Evolutionary conservation across 1,140 invertebrate species (phyloP), one percentile per base, ranked within the genome.

Genomic region (Agrypnia vestita): DNA sequence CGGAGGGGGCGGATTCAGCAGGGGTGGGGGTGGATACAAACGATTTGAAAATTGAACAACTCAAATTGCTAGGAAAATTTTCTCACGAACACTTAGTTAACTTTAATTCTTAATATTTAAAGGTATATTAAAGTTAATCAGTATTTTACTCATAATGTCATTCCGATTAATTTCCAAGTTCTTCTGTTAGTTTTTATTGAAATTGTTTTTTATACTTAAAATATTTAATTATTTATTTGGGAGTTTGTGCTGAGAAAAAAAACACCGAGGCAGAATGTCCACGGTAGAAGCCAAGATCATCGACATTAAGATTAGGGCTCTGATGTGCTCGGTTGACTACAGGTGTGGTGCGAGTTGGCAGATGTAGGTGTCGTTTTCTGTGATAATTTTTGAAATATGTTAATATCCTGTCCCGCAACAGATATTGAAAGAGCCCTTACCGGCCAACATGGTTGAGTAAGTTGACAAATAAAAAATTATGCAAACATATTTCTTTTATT

Each of bases 1-100:
- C 19, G 53, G 71, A 1, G n/a, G 87, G 73, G 84, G 85, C 62
- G 88, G 85, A 73, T 88, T 87, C 74, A 86, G 86, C 53, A 86
- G 86, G 73, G 86, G 88, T 62, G 85, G 85, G 59, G 84, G 86
- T 12, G 64, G 78, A 51, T 69, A 78, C 76, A 78, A 78, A 21
- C 47, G 76, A 51, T 78, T 78, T 78, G 76, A 78, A n/a, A 78
- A 78, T 69, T 78, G 35, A 78, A n/a, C n/a, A n/a, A 25, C 53
- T 69, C 11, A 10, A 56, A 17, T 56, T 56, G 8, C 25, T 62
- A 62, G 59, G 59, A 62, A 62, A 59, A 62, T 25, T 25, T 25
- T 62, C 19, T 62, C 25, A 62, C n/a, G 9, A 25, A 19, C 59
- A 19, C 49, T 51, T 51, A 13, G 9, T 62, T 62, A 62, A 62